A percentile compares a stretch with the other conserved stretches of the same genome.
Conservation (phyloP, 92 coral and sea anemone species). For the Isaurus tuberculatus region DNA sequence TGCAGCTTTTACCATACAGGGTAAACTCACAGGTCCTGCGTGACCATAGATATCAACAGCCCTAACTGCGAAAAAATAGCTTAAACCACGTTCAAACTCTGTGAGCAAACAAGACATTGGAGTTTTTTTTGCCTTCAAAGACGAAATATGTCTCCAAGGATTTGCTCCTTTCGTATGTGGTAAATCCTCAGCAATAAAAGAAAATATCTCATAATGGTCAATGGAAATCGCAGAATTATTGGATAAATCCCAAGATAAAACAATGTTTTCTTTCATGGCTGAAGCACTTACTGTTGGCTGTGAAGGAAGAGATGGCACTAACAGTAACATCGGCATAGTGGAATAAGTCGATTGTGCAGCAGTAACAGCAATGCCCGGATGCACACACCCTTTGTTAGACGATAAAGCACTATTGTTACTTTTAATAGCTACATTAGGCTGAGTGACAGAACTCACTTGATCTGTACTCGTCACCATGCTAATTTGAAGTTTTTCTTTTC, state of each 20-base stretch:
- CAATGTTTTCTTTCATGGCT: background rate
- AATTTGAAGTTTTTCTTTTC: too few species aligned
- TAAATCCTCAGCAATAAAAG: conserved; percentile 16
- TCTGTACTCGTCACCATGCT: too few species aligned
- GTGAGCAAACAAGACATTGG: conserved; percentile 31
- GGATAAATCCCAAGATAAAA: background rate
- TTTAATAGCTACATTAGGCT: too few species aligned
- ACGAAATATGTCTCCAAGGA: conserved; percentile 1
- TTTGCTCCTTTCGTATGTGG: too few species aligned
- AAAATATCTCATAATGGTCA: conserved; percentile 7
- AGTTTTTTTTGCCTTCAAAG: background rate
- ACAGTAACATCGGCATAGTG: too few species aligned
- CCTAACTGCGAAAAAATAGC: conserved; percentile 27
- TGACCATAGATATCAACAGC: conserved; percentile 36
- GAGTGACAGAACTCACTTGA: too few species aligned
- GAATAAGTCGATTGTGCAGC: too few species aligned
- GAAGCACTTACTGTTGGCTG: too few species aligned
- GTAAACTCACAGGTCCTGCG: conserved; percentile 2
- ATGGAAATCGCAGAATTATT: background rate
- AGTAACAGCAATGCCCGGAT: too few species aligned
- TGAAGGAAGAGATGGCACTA: too few species aligned
- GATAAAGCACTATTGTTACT: too few species aligned
- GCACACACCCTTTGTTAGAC: too few species aligned
- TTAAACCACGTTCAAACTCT: conserved; percentile 17
- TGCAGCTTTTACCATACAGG: background rate